Evolutionary conservation across 2,797 vertebrate genomes (phyloP), one percentile per base, ranked within the genome.

Genomic region (Apogon talboti): DNA sequence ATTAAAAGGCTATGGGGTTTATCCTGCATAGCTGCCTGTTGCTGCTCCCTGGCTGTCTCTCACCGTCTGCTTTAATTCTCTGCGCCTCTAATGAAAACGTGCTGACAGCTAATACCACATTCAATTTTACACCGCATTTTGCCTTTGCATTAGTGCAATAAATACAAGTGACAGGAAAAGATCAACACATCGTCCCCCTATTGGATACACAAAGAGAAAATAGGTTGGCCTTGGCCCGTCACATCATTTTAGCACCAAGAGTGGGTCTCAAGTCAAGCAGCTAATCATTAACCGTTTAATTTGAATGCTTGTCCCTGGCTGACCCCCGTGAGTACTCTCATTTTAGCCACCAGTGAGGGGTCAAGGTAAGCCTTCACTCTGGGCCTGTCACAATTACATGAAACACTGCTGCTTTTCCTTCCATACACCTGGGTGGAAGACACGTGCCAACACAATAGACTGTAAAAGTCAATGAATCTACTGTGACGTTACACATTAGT

Each of bases 231-330:
- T 69, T 57, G 74, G 78, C 65, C 74, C 58, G 50, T 73, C 62
- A 28, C 68, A 84, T 86, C 47, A 72, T 78, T 88, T 86, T 52
- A 76, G 62, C 64, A 57, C 54, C 66, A 57, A 46, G 71, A 56
- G 73, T 68, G 56, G 3, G 51, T 74, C 74, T 79, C 65, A 51
- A 84, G 77, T 83, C 77, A 63, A 79, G 68, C 56, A 53, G 81
- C 78, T 87, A 89, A 90, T 90, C 82, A 90, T 89, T 88, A 88
- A 88, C 88, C 38, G 42, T 84, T 88, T 86, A 54, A 82, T 81
- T 87, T 79, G 70, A 78, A 83, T 43, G 64, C 71, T 68, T 87
- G 81, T 90, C 78, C 85, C 76, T 42, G 18, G 68, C 61, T 76
- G 73, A 87, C 86, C 88, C 63, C 50, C 54, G 37, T 0, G 4